Base-by-base conservation (phyloP, 2,888 invertebrate genomes). In the Gastracanthus pulcherrimus region DNA sequence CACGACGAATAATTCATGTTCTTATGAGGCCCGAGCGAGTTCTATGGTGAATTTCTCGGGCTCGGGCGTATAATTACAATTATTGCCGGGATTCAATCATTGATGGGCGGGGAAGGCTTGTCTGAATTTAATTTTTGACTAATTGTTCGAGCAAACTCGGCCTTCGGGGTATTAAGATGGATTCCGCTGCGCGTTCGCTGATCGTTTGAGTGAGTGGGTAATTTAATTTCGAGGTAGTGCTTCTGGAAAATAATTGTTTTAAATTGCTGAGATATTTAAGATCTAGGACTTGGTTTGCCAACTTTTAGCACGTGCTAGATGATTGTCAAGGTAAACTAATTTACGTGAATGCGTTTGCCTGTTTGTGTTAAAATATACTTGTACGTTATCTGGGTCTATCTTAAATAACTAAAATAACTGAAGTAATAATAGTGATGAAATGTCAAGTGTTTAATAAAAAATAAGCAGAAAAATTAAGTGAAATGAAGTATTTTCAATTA, bases 1-100 rank as follows among this genome's bases (percentile, higher is more conserved):
- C 48, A 38, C 36, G 29, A 3, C 45, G 79, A 82, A 82, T 82
- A 70, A 82, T 82, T 79, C 79, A 75, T 82, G 69, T 82, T 77
- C 67, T 81, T 67, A 69, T 62, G 72, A 69, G 31, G 13, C 60
- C 36, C n/a, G 31, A 48, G 58, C n/a, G n/a, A 55, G 48, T 34
- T n/a, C 26, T 64, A 13, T 41, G 36, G 23, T 36, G 41, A 76
- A 58, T 51, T 80, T 55, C 51, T 45, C n/a, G 19, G 45, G 34
- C 38, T 31, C 55, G n/a, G 1, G 34, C 29, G 64, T 45, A 45
- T 31, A 72, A 72, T 79, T 72, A 79, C 41, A 67, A 79, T 72
- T 79, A 72, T 66, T 58, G 16, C 23, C 26, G 16, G 31, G 67
- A 72, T 72, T 74, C 72, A 58, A 72, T 66, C 41, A 58, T 34